These are phyloP conservation scores for Dreissena polymorpha DNA, from an alignment of 1,140 invertebrate genomes.

Conservation along the genomic window DNA sequence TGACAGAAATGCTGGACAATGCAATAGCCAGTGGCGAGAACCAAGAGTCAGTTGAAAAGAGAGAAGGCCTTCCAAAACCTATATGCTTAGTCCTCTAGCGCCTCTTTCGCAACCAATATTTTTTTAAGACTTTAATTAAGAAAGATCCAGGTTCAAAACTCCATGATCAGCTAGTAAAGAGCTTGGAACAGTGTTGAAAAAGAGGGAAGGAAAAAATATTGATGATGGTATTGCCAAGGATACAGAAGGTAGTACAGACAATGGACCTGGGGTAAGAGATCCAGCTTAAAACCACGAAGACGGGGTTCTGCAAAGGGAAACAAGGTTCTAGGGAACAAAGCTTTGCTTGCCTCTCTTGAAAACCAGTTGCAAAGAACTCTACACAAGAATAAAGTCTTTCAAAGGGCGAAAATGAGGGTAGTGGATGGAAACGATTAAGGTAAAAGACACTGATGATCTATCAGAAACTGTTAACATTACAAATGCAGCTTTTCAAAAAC, in stretches of 20 bases:
- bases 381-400: constrained; percentile 51
- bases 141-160: constrained; percentile 72
- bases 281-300: constrained; percentile 19
- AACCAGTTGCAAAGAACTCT: constrained; percentile 66
- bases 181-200: constrained; percentile 56
- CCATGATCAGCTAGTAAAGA: constrained; percentile 71
- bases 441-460: constrained; percentile 18
- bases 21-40: not conserved
- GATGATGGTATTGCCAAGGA: constrained; percentile 27
- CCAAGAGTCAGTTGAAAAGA: not conserved
- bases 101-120: constrained; percentile 63
- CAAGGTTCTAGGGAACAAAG: constrained; percentile 70
- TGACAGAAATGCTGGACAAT: constrained; percentile 2
- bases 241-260: constrained; percentile 45
- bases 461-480: not conserved
- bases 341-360: constrained; percentile 67
- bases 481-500: not conserved
- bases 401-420: constrained; percentile 40
- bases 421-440: constrained; percentile 40
- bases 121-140: constrained; percentile 69
- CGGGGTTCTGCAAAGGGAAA: constrained; percentile 39
- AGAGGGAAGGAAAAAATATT: not conserved
- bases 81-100: constrained; percentile 5
- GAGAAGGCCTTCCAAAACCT: constrained; percentile 1
- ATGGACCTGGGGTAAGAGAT: constrained; percentile 41